Evolutionary conservation across 2,797 vertebrate species (phyloP).

Genomic region (Amniataba percoides): DNA sequence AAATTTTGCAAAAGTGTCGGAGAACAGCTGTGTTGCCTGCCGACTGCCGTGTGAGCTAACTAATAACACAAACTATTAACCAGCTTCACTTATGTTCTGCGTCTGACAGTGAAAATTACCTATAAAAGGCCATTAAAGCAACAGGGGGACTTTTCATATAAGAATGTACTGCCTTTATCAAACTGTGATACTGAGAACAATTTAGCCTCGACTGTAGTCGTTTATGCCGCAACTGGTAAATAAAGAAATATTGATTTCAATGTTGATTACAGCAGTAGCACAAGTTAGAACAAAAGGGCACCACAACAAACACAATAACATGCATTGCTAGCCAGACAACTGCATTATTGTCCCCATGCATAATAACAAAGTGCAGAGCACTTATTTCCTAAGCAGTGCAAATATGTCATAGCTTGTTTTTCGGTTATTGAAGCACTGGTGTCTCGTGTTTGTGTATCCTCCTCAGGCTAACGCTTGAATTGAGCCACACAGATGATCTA

Average conservation of each 20-base stretch:
- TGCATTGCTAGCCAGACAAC: neutral
- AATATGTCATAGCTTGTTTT: neutral
- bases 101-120: constrained; percentile 54
- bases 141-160: constrained; percentile 29
- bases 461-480: neutral
- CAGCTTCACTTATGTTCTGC: constrained; percentile 34
- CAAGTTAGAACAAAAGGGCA: neutral
- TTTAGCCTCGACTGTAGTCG: neutral
- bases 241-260: constrained; percentile 20
- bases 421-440: neutral
- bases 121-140: constrained; percentile 50
- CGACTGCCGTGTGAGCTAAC: constrained; percentile 9
- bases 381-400: neutral
- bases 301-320: neutral
- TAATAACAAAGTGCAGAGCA: neutral
- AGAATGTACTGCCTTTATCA: constrained; percentile 19
- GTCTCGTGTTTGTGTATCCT: constrained; percentile 2
- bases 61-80: constrained; percentile 53
- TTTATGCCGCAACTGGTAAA: neutral
- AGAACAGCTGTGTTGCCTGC: neutral
- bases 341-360: neutral
- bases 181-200: constrained; percentile 10
- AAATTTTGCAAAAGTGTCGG: neutral
- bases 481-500: neutral
- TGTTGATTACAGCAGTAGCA: neutral